Evolutionary conservation across 1,140 invertebrate genomes (phyloP).

Genomic region (Artemia franciscana): DNA sequence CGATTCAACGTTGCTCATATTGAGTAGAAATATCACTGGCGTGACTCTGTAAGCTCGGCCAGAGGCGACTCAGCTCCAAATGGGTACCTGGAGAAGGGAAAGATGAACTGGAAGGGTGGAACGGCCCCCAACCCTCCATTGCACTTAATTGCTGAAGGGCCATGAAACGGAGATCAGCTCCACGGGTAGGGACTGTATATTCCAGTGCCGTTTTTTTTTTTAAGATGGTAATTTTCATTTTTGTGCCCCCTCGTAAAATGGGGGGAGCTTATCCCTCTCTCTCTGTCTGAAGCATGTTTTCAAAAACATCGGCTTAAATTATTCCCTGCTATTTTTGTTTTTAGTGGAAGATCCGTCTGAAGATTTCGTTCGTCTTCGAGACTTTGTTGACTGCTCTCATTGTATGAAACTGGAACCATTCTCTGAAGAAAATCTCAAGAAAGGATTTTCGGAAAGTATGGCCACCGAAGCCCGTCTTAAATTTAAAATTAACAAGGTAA

Average conservation of each 20-base stretch:
- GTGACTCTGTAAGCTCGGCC: neutral
- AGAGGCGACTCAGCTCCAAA: neutral
- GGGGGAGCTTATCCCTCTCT: too few species aligned
- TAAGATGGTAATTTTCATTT: too few species aligned
- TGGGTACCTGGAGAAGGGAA: too few species aligned
- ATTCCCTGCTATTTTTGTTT: too few species aligned
- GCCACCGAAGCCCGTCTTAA: slow-evolving; percentile 41
- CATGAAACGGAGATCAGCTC: too few species aligned
- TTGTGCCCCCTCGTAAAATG: too few species aligned
- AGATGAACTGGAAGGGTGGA: too few species aligned
- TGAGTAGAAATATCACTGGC: neutral
- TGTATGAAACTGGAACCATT: slow-evolving; percentile 43
- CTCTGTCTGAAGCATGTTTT: neutral
- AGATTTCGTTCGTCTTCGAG: slow-evolving; percentile 59
- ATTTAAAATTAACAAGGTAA: slow-evolving; percentile 46
- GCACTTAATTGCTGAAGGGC: too few species aligned
- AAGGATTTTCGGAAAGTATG: slow-evolving; percentile 57
- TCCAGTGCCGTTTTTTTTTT: too few species aligned
- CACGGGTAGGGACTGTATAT: too few species aligned
- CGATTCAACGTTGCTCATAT: too few species aligned
- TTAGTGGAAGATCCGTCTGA: slow-evolving; percentile 75
- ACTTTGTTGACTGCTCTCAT: slow-evolving; percentile 62
- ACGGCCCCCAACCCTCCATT: neutral
- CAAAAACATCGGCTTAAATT: neutral
- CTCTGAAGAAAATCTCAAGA: slow-evolving; percentile 31